Evolutionary conservation across 2,797 vertebrate genomes (phyloP).

Genomic region (Oreochromis mossambicus): DNA sequence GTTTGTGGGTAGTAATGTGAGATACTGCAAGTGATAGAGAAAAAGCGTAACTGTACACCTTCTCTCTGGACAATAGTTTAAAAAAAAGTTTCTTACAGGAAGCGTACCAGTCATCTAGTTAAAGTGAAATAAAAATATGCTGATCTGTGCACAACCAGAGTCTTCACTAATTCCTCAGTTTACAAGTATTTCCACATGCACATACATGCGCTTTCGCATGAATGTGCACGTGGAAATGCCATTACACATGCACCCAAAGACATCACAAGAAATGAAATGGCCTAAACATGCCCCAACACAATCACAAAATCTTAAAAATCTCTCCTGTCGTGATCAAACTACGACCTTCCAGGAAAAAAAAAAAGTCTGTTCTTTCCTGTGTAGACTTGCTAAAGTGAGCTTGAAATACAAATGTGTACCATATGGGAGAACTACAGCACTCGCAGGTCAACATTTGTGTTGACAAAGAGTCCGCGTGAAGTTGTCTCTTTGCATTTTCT

Average conservation of each 20-base stretch:
- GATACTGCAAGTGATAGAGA: not conserved
- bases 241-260: conserved; percentile 19
- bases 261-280: conserved; percentile 25
- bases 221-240: not conserved
- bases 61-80: not conserved
- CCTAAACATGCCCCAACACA: conserved; percentile 63
- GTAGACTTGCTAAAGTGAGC: conserved; percentile 54
- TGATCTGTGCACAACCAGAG: not conserved
- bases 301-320: conserved; percentile 69
- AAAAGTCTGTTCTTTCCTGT: conserved; percentile 43
- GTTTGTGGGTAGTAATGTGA: conserved; percentile 2
- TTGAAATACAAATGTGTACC: not conserved
- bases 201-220: not conserved
- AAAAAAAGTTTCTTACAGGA: not conserved
- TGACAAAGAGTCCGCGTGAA: fast-evolving
- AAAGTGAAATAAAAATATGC: not conserved
- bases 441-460: not conserved
- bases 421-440: not conserved
- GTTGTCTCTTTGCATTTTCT: not conserved
- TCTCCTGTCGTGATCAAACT: conserved; percentile 20
- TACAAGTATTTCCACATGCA: not conserved
- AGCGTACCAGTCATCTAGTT: not conserved
- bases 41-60: not conserved
- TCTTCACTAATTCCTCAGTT: not conserved
- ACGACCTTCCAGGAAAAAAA: conserved; percentile 41